phyloP scores from a whole-genome alignment of 1,140 invertebrate species.

The Macrobrachium rosenbergii region DNA sequence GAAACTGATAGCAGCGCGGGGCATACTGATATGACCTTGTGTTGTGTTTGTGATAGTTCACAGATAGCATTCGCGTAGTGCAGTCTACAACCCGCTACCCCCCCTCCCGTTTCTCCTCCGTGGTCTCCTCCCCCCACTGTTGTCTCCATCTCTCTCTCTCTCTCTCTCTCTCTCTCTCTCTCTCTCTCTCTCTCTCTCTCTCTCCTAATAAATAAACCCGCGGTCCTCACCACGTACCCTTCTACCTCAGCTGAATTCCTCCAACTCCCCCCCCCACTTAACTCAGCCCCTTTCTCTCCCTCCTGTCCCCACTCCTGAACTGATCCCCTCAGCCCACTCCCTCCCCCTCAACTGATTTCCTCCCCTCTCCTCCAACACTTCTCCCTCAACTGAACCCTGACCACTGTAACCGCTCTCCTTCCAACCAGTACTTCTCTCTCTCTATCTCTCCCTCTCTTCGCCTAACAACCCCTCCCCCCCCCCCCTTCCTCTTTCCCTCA shows the following conservation, averaged over 20 bases:
- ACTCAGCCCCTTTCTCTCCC: no score
- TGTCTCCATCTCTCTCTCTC: constrained; percentile 16
- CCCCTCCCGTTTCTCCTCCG: neutral
- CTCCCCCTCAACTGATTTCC: no score
- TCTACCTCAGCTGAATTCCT: neutral
- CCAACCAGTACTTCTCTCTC: neutral
- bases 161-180: neutral
- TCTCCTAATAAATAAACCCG: neutral
- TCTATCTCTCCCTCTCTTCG: neutral
- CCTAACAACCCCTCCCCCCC: neutral
- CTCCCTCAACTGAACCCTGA: no score
- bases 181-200: constrained; percentile 7
- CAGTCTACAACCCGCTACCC: no score
- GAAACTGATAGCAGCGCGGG: no score
- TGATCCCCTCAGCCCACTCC: no score
- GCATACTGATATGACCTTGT: no score
- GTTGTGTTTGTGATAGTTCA: no score
- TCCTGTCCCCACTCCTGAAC: no score
- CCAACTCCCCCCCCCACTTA: neutral
- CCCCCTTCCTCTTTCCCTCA: neutral
- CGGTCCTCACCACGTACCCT: neutral
- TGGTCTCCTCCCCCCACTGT: neutral
- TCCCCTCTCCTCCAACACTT: no score
- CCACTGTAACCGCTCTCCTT: no score
- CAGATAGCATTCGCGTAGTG: no score